Evolutionary conservation across 1,140 invertebrate species (phyloP).

Genomic region (Drosophila bocki): DNA sequence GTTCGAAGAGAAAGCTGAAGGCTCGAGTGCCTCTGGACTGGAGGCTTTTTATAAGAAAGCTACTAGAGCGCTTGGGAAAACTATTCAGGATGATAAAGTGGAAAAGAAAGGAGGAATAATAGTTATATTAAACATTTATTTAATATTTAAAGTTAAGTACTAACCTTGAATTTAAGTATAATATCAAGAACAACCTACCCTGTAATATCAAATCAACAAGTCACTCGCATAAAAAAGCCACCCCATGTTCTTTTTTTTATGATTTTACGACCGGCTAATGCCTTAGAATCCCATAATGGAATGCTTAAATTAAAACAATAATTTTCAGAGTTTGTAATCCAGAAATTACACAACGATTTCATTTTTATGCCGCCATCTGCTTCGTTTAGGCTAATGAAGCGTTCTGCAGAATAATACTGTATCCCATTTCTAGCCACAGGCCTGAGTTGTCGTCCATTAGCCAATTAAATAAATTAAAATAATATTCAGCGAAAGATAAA

Average conservation of each 20-base stretch:
- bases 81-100: constrained; percentile 1
- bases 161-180: no score
- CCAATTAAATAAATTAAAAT: constrained; percentile 80
- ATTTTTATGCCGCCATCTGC: constrained; percentile 50
- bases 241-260: constrained; percentile 6
- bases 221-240: not conserved
- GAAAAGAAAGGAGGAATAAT: constrained; percentile 2
- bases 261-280: constrained; percentile 20
- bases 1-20: constrained; percentile 1
- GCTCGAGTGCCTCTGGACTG: not conserved
- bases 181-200: not conserved
- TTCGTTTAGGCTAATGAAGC: constrained; percentile 56
- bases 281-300: constrained; percentile 19
- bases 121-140: not conserved
- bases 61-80: not conserved
- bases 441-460: constrained; percentile 35
- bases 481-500: constrained; percentile 55
- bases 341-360: constrained; percentile 36
- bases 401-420: constrained; percentile 22
- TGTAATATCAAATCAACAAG: constrained; percentile 1
- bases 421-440: constrained; percentile 46
- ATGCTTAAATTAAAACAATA: constrained; percentile 32
- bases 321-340: constrained; percentile 26
- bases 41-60: constrained; percentile 9
- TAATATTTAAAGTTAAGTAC: not conserved